Conservation (phyloP, 2,797 vertebrate species). For the Sphenodon punctatus region DNA sequence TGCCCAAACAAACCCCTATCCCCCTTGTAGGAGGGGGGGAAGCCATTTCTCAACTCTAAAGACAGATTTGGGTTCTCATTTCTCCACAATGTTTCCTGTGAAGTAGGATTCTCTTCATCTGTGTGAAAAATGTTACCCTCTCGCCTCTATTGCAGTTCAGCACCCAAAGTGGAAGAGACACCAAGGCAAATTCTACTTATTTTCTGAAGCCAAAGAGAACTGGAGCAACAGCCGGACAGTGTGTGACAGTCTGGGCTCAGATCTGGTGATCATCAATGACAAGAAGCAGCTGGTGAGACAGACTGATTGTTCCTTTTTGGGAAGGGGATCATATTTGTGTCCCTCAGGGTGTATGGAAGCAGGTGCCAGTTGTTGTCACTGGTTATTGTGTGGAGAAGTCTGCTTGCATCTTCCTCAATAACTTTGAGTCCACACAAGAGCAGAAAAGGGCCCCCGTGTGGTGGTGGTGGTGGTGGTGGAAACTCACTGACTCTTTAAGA, state of each 20-base stretch:
- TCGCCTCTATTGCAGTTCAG: not conserved
- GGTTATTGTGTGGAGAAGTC: no score
- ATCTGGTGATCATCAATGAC: not conserved
- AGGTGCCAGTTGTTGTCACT: no score
- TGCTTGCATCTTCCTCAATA: no score
- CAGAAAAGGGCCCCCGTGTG: no score
- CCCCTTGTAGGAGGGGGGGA: not conserved
- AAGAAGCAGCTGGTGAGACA: slow-evolving; percentile 5
- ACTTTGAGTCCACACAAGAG: no score
- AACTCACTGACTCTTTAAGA: no score
- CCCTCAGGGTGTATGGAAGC: no score
- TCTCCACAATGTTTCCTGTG: not conserved
- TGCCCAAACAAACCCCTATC: not conserved
- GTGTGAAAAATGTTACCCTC: not conserved
- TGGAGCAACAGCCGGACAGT: not conserved
- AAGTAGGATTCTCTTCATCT: not conserved
- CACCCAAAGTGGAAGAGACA: not conserved
- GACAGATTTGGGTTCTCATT: not conserved
- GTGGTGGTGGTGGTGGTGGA: no score
- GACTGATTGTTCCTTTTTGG: no score
- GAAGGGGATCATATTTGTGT: no score
- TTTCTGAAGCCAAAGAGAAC: not conserved
- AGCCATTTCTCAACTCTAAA: not conserved
- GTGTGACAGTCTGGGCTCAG: not conserved
- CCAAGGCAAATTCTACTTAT: not conserved